Conservation (phyloP, 2,888 invertebrate species). For the Eristalis intricaria region DNA sequence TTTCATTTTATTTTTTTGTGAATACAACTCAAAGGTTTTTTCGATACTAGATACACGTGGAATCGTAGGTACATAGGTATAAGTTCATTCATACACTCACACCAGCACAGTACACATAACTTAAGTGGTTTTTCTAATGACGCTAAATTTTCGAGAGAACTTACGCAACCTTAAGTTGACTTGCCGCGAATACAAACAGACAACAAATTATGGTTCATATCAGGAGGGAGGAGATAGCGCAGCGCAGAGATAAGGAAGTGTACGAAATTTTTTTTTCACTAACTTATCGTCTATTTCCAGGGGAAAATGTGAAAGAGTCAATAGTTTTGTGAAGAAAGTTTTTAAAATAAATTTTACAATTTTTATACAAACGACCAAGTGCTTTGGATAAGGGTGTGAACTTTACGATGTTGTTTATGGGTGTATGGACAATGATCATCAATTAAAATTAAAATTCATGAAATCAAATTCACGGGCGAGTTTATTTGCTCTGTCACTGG, state of each 20-base stretch:
- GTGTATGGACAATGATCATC: neutral
- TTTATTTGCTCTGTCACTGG: too few relatives aligned
- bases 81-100: neutral
- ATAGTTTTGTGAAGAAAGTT: neutral
- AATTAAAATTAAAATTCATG: neutral
- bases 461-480: too few relatives aligned
- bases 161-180: slow-evolving; percentile 1
- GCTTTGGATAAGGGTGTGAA: neutral
- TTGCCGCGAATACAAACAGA: neutral
- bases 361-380: neutral
- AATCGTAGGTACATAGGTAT: neutral
- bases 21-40: neutral
- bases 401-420: neutral
- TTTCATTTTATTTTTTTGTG: neutral
- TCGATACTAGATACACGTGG: neutral
- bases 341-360: neutral
- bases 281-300: neutral
- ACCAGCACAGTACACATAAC: neutral
- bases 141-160: slow-evolving; percentile 16
- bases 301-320: neutral
- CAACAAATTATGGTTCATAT: neutral
- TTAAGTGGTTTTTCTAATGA: slow-evolving; percentile 43
- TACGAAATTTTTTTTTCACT: neutral
- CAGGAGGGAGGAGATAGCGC: slow-evolving; percentile 11
- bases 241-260: slow-evolving; percentile 14